phyloP scores from a whole-genome alignment of 2,888 invertebrate species.

The Lycia hirtaria region DNA sequence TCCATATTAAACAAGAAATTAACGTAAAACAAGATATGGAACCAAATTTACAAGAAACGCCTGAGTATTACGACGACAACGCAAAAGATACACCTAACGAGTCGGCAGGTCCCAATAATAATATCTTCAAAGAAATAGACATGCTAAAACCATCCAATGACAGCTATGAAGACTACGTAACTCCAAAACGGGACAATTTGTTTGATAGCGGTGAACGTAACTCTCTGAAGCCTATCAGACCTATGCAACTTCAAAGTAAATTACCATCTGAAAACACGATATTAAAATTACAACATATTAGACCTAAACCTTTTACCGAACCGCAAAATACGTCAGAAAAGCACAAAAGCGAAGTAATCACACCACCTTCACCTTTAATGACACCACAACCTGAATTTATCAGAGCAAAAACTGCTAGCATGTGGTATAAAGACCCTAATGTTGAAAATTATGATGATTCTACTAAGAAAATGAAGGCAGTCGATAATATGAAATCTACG shows the following conservation, averaged over 20 bases:
- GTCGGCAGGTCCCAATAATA: constrained; percentile 15
- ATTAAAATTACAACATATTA: constrained; percentile 1
- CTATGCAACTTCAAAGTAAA: too few relatives aligned
- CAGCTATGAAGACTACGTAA: constrained; percentile 67
- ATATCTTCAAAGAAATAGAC: constrained; percentile 43
- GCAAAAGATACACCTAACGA: constrained; percentile 3
- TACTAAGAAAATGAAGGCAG: constrained; percentile 11
- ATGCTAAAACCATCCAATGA: constrained; percentile 47
- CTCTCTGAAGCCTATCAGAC: not conserved
- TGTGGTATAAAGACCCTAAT: constrained; percentile 44
- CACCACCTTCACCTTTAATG: not conserved
- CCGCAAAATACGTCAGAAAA: not conserved
- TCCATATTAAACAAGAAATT: not conserved
- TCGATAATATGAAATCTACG: constrained; percentile 7
- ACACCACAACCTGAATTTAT: constrained; percentile 34
- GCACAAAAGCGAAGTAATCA: not conserved
- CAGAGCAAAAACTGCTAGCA: constrained; percentile 53
- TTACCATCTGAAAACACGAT: not conserved
- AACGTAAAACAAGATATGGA: not conserved
- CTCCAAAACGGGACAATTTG: constrained; percentile 52
- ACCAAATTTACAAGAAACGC: not conserved
- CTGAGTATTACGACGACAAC: constrained; percentile 1
- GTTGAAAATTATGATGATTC: constrained; percentile 21
- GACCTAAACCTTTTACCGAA: constrained; percentile 13
- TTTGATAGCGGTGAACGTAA: constrained; percentile 41